Evolutionary conservation across 2,888 invertebrate species (phyloP).

Genomic region (Andrena flavipes): DNA sequence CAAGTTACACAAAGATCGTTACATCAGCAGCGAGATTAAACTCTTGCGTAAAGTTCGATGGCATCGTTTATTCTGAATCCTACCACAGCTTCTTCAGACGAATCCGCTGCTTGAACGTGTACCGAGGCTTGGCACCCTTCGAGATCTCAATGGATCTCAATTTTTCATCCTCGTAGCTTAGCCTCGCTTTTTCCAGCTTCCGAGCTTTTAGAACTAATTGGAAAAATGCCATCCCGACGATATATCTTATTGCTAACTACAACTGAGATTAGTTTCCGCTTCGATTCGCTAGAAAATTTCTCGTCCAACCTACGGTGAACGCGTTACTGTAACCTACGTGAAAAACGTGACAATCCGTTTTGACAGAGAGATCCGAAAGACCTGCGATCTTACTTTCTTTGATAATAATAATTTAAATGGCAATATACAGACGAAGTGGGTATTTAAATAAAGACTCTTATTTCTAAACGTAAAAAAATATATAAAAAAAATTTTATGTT

Average conservation of each 20-base stretch:
- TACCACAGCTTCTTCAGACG: slow-evolving; percentile 81
- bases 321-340: not conserved
- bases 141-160: slow-evolving; percentile 86
- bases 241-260: slow-evolving; percentile 19
- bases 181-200: slow-evolving; percentile 85
- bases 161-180: slow-evolving; percentile 87
- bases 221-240: slow-evolving; percentile 86
- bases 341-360: not conserved
- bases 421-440: not conserved
- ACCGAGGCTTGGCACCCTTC: slow-evolving; percentile 84
- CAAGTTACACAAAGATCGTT: not conserved
- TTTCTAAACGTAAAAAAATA: too few relatives aligned
- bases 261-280: slow-evolving; percentile 16
- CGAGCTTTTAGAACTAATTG: slow-evolving; percentile 87
- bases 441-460: too few relatives aligned
- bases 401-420: not conserved
- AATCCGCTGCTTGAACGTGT: slow-evolving; percentile 85
- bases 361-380: not conserved
- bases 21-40: not conserved
- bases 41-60: not conserved
- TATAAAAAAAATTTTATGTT: too few relatives aligned
- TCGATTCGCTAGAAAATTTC: not conserved
- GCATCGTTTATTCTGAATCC: slow-evolving; percentile 2
- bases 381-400: slow-evolving; percentile 5
- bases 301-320: not conserved